Evolutionary conservation across 2,797 vertebrate species (phyloP).

Genomic region (Aplochiton taeniatus): DNA sequence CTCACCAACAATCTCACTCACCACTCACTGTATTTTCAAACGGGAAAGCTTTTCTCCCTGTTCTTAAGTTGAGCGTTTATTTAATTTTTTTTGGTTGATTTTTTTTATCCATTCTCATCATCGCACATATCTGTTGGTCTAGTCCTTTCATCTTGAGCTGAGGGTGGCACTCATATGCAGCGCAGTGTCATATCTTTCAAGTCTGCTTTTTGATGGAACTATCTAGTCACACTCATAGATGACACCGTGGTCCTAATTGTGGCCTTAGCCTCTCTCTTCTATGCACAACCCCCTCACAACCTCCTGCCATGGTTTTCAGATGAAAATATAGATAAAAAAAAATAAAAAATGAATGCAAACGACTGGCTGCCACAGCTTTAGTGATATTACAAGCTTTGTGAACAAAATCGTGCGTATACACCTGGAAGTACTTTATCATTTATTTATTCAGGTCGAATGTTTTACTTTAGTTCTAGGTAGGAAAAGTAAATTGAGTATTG

Average conservation of each 20-base stretch:
- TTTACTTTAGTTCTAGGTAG: constrained; percentile 38
- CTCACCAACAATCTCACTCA: constrained; percentile 20
- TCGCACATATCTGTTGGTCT: no score
- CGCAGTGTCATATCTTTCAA: no score
- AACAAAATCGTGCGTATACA: constrained; percentile 50
- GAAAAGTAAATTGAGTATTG: constrained; percentile 50
- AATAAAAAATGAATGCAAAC: constrained; percentile 62
- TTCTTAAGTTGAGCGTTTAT: no score
- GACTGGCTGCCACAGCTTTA: constrained; percentile 62
- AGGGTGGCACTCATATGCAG: no score
- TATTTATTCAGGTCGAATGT: constrained; percentile 69
- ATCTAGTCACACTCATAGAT: constrained; percentile 10
- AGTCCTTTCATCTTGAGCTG: no score
- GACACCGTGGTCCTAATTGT: constrained; percentile 34
- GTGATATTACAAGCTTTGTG: constrained; percentile 56
- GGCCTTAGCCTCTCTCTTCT: constrained; percentile 78
- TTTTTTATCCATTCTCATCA: no score
- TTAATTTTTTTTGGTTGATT: no score
- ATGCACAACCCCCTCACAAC: constrained; percentile 64
- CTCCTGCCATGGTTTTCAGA: constrained; percentile 35
- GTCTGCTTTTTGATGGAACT: no score
- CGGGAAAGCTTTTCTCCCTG: no score
- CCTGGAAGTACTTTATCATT: constrained; percentile 64
- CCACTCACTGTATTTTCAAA: constrained; percentile 23
- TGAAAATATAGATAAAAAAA: constrained; percentile 45